A percentile compares a stretch with the other conserved stretches of the same genome.
phyloP scores from a whole-genome alignment of 2,888 invertebrate species.

The Acleris emargana region DNA sequence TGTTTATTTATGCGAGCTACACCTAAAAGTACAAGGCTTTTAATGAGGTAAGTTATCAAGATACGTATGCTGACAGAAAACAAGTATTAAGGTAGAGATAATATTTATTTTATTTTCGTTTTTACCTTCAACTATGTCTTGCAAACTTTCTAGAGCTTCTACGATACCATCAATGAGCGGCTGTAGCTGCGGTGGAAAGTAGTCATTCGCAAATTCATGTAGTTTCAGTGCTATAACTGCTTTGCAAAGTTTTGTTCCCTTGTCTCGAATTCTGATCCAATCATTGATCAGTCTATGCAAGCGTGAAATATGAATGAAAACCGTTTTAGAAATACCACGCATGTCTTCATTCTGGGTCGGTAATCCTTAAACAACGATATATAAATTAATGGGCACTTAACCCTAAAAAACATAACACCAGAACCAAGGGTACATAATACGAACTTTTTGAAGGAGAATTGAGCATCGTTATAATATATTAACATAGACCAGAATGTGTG shows the following conservation, averaged over 20 bases:
- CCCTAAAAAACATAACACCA: neutral
- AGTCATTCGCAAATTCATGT: conserved; percentile 62
- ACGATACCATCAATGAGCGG: conserved; percentile 58
- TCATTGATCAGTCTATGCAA: conserved; percentile 60
- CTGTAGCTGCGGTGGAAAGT: conserved; percentile 65
- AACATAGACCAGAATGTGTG: neutral
- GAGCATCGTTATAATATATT: conserved; percentile 11
- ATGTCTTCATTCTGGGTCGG: conserved; percentile 62
- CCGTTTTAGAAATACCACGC: conserved; percentile 66
- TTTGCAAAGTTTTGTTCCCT: conserved; percentile 62
- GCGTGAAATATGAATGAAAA: conserved; percentile 66
- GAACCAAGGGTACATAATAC: neutral
- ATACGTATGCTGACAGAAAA: too few species aligned
- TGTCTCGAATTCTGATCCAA: conserved; percentile 63
- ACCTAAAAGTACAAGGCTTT: conserved; percentile 49
- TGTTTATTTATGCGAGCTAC: conserved; percentile 57
- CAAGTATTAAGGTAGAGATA: neutral
- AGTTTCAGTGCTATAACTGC: conserved; percentile 62
- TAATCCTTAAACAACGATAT: conserved; percentile 57
- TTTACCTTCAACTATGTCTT: conserved; percentile 63
- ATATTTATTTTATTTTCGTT: too few species aligned
- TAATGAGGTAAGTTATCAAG: neutral
- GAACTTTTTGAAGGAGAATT: conserved; percentile 29
- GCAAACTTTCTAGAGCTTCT: conserved; percentile 55
- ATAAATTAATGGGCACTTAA: neutral